Evolutionary conservation across 1,140 invertebrate species (phyloP).

Genomic region (Pristionchus pacificus): DNA sequence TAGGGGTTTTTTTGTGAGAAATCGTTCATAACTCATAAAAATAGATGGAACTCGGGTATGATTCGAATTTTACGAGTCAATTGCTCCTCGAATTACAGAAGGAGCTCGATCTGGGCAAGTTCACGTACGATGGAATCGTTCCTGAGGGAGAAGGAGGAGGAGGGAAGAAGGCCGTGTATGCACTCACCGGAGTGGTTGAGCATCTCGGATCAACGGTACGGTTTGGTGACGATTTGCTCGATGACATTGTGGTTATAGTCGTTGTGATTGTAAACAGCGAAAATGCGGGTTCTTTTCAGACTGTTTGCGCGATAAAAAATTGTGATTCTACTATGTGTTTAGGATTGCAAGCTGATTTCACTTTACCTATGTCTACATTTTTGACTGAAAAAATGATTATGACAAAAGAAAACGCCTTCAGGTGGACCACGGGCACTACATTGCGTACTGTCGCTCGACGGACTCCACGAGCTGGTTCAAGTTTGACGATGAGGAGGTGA

Average conservation of each 20-base stretch:
- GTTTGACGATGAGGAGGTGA: background rate
- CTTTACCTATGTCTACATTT: no score
- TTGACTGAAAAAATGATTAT: no score
- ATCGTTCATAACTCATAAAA: background rate
- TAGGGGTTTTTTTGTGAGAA: background rate
- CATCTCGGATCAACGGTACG: conserved; percentile 23
- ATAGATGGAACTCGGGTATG: background rate
- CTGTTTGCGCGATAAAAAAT: no score
- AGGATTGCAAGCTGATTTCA: no score
- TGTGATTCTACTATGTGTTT: no score
- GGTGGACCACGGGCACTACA: background rate
- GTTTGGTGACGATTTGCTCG: no score
- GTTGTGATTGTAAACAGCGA: no score
- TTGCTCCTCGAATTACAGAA: conserved; percentile 18
- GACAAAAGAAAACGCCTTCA: no score
- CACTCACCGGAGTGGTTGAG: conserved; percentile 15
- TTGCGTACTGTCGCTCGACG: background rate
- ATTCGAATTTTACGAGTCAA: background rate
- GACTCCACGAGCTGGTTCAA: background rate
- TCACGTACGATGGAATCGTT: background rate
- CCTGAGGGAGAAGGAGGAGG: background rate
- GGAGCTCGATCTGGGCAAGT: conserved; percentile 16
- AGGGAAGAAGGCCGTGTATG: background rate
- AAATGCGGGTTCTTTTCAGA: no score
- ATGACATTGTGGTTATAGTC: no score